Evolutionary conservation across 2,888 invertebrate genomes (phyloP).

Genomic region (Eupithecia dodoneata): DNA sequence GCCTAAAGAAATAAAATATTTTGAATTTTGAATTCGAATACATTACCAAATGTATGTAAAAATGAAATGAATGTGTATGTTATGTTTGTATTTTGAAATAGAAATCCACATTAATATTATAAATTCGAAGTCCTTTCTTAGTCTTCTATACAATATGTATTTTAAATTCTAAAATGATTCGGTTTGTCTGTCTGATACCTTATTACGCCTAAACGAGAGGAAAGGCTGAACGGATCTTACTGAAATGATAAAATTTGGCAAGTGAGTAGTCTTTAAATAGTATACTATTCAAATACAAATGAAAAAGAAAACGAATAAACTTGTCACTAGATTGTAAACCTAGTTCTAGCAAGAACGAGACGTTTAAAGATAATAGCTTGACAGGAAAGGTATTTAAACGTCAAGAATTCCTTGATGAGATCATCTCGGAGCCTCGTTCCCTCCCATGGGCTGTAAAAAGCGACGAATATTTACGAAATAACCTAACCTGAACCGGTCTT

Average conservation of each 20-base stretch:
- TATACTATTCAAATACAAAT: background rate
- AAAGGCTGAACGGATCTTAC: background rate
- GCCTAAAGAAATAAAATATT: too few species aligned
- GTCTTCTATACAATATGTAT: too few species aligned
- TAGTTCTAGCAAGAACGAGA: background rate
- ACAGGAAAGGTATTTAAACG: constrained; percentile 50
- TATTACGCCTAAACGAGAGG: background rate
- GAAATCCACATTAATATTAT: too few species aligned
- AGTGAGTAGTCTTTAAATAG: background rate
- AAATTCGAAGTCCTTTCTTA: too few species aligned
- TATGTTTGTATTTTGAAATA: too few species aligned
- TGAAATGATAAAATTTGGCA: background rate
- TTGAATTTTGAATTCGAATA: too few species aligned
- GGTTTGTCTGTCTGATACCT: background rate
- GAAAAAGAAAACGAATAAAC: background rate
- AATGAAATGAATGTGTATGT: too few species aligned
- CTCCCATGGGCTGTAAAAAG: constrained; percentile 55
- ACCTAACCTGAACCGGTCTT: constrained; percentile 77
- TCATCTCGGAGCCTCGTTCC: constrained; percentile 63
- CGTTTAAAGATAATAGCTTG: constrained; percentile 45
- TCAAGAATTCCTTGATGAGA: constrained; percentile 69
- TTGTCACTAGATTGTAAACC: background rate
- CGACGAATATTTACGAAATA: constrained; percentile 75
- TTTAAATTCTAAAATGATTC: background rate
- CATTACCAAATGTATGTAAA: too few species aligned